Evolutionary conservation across 2,888 invertebrate genomes (phyloP).

Genomic region (Himalopsyche anomala): DNA sequence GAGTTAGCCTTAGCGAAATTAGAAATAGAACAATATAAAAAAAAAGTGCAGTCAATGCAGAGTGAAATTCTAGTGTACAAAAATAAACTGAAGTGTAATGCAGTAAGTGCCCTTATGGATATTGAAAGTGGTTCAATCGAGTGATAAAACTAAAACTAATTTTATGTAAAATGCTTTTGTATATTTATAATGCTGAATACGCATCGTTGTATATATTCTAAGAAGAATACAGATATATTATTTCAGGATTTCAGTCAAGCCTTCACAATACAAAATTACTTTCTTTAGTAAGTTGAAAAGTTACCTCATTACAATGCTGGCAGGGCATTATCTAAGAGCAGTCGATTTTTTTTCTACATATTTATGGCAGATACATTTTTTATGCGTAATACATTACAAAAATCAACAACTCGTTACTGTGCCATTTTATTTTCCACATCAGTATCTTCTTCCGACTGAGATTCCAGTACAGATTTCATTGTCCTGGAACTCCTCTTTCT

Average conservation of each 20-base stretch:
- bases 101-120: slow-evolving; percentile 23
- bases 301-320: too few relatives aligned
- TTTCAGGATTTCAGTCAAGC: too few relatives aligned
- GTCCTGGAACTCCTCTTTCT: too few relatives aligned
- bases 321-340: too few relatives aligned
- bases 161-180: neutral
- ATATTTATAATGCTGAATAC: neutral
- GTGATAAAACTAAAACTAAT: slow-evolving; percentile 22
- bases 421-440: neutral
- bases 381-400: too few relatives aligned
- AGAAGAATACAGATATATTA: too few relatives aligned
- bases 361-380: too few relatives aligned
- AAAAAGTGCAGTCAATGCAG: slow-evolving; percentile 70
- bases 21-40: slow-evolving; percentile 70
- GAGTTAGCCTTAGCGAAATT: slow-evolving; percentile 70
- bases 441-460: too few relatives aligned
- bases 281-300: too few relatives aligned
- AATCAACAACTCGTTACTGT: neutral
- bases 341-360: too few relatives aligned
- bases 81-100: slow-evolving; percentile 68
- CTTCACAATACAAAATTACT: too few relatives aligned
- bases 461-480: too few relatives aligned
- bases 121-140: slow-evolving; percentile 34
- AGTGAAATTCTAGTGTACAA: slow-evolving; percentile 72
- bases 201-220: neutral